Evolutionary conservation across 1,140 invertebrate species (phyloP).

Genomic region (Diorhabda carinulata): DNA sequence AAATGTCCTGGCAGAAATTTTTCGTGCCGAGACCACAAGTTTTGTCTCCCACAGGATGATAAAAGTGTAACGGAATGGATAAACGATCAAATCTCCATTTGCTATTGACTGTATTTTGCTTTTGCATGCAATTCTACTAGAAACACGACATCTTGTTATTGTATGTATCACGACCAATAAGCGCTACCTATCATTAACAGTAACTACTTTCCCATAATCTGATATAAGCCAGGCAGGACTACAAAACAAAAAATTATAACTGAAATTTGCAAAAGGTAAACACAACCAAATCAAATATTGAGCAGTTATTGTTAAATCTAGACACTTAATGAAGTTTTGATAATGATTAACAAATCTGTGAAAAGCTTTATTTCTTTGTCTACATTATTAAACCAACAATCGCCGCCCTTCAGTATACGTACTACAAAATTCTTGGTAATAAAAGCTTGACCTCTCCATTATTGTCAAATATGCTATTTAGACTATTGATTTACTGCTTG

Average conservation of each 20-base stretch:
- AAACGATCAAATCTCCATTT: neutral
- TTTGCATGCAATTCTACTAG: slow-evolving; percentile 2
- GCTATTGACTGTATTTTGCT: neutral
- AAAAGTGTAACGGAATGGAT: no score
- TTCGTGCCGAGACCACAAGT: neutral
- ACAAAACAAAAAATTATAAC: neutral
- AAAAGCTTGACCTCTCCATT: no score
- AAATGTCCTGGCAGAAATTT: neutral
- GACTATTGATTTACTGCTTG: no score
- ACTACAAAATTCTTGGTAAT: no score
- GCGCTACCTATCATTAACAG: neutral
- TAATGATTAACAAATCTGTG: no score
- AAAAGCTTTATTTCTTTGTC: no score
- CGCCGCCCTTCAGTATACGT: no score
- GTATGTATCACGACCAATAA: neutral
- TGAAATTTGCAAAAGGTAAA: neutral
- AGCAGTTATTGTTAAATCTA: no score
- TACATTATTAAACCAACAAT: no score
- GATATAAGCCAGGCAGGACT: neutral
- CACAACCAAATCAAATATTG: no score
- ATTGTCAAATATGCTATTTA: no score
- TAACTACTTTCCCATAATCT: neutral
- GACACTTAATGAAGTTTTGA: no score
- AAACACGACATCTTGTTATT: neutral
- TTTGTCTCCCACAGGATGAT: neutral